These are phyloP conservation scores for Hozukius guyotensis DNA, from an alignment of 2,797 vertebrate species.

Conservation along the genomic window DNA sequence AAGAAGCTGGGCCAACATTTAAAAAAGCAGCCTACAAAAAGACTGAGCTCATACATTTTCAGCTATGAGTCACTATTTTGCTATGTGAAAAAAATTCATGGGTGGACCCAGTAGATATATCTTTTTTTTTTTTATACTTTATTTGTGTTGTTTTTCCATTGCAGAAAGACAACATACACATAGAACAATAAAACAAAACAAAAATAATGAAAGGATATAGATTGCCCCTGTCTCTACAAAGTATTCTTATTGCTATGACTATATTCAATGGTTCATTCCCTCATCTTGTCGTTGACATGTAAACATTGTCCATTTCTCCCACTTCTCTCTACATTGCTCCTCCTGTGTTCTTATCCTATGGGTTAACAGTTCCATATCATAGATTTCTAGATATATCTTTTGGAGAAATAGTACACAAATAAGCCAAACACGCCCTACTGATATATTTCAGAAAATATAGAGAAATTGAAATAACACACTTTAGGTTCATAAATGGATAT, in stretches of 20 bases:
- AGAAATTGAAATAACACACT: not conserved
- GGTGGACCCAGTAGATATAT: not conserved
- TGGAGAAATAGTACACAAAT: not conserved
- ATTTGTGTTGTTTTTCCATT: too few relatives aligned
- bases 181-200: too few relatives aligned
- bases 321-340: too few relatives aligned
- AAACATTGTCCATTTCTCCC: too few relatives aligned
- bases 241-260: too few relatives aligned
- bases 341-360: too few relatives aligned
- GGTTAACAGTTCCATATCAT: too few relatives aligned
- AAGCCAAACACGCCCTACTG: not conserved
- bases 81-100: not conserved
- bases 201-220: too few relatives aligned
- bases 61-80: not conserved
- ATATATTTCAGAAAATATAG: not conserved
- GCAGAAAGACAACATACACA: too few relatives aligned
- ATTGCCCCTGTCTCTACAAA: too few relatives aligned
- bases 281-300: too few relatives aligned
- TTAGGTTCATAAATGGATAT: not conserved
- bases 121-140: not conserved
- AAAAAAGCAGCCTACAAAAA: not conserved
- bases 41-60: not conserved
- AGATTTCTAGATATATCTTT: not conserved
- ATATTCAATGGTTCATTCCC: too few relatives aligned
- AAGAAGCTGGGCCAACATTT: not conserved